phyloP scores from a whole-genome alignment of 2,113 vertebrate genomes.

The Balaenoptera acutorostrata region DNA sequence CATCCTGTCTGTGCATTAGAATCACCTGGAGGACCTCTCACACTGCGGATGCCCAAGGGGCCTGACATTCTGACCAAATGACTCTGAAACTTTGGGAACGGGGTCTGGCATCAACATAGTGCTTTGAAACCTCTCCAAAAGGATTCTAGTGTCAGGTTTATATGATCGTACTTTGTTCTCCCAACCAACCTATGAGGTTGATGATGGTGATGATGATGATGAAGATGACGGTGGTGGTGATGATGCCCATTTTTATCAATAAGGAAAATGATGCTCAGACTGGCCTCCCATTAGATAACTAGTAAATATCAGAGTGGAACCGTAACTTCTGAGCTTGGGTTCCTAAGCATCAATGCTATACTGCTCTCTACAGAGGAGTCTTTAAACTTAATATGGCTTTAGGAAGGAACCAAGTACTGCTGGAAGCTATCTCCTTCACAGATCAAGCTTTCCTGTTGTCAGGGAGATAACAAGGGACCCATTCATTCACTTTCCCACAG shows the following conservation, averaged over 20 bases:
- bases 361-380: not conserved
- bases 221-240: not conserved
- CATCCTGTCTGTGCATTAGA: too few relatives aligned
- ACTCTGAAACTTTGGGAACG: too few relatives aligned
- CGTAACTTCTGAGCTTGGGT: not conserved
- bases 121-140: not conserved
- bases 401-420: not conserved
- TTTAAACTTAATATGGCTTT: not conserved
- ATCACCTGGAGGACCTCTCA: not conserved
- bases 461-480: not conserved
- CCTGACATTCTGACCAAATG: not conserved
- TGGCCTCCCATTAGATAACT: not conserved
- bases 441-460: not conserved
- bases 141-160: too few relatives aligned
- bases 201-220: too few relatives aligned
- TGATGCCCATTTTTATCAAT: not conserved
- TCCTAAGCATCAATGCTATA: not conserved
- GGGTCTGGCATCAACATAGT: not conserved
- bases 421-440: not conserved
- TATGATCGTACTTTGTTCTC: too few relatives aligned
- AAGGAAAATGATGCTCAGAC: not conserved
- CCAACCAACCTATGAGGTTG: not conserved
- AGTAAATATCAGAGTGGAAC: not conserved
- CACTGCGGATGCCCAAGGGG: accelerated
- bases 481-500: not conserved